A percentile compares a stretch with the other conserved stretches of the same genome.
Conservation (phyloP, 2,113 vertebrate species). For the Crotalus helleri region DNA sequence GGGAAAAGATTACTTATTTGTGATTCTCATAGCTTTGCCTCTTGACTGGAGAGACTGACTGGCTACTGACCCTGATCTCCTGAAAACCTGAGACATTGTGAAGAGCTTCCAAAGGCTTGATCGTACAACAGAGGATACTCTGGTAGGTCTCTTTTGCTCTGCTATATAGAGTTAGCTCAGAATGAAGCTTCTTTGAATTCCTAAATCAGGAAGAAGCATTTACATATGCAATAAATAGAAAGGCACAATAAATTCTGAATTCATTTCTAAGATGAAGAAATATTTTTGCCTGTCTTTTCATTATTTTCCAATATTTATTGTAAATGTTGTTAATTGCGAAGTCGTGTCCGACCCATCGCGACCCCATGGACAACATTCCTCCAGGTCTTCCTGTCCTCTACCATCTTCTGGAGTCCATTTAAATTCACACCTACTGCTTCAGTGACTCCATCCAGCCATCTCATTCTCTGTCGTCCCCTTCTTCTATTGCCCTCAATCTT, state of each 20-base stretch:
- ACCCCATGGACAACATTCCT: no score
- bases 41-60: not conserved
- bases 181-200: not conserved
- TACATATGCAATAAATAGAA: not conserved
- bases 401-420: no score
- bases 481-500: no score
- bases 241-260: not conserved
- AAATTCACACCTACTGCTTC: no score
- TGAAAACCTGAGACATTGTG: not conserved
- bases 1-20: not conserved
- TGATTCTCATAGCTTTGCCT: not conserved
- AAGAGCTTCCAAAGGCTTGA: not conserved
- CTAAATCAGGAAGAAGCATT: not conserved
- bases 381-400: no score
- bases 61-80: not conserved
- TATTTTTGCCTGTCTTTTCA: not conserved
- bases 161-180: not conserved
- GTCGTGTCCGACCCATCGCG: no score
- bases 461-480: no score
- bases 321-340: not conserved
- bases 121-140: not conserved
- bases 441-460: no score
- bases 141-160: not conserved
- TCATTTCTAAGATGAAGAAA: not conserved
- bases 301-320: not conserved